Conservation (phyloP, 2,797 vertebrate genomes). For the Hydrocynus forskahlii region DNA sequence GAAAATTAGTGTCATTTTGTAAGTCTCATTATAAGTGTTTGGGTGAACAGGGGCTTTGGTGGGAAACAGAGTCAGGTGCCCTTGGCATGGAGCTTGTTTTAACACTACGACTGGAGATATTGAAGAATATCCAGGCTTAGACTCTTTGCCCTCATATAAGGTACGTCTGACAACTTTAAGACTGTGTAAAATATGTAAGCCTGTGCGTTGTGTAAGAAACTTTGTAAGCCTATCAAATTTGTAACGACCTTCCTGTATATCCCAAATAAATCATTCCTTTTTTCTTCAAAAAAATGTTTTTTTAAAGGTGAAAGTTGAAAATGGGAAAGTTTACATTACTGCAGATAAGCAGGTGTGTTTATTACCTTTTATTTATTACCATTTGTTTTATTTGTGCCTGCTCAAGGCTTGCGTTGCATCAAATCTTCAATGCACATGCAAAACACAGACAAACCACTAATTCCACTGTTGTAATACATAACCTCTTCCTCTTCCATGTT, state of each 20-base stretch:
- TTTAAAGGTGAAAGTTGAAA: slow-evolving; percentile 81
- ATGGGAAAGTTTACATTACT: slow-evolving; percentile 81
- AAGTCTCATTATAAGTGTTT: neutral
- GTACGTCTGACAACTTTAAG: slow-evolving; percentile 63
- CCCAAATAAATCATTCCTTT: neutral
- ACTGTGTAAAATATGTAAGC: neutral
- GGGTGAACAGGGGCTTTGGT: slow-evolving; percentile 76
- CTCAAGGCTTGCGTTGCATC: neutral
- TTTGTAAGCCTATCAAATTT: neutral
- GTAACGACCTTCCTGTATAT: neutral
- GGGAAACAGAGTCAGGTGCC: slow-evolving; percentile 83
- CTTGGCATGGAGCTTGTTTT: slow-evolving; percentile 89
- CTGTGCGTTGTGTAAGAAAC: neutral
- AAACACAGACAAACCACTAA: neutral
- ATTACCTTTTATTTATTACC: neutral
- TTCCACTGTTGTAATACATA: neutral
- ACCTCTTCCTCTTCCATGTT: slow-evolving; percentile 45
- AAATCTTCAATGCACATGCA: neutral
- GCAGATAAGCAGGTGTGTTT: slow-evolving; percentile 78
- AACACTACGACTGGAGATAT: slow-evolving; percentile 87
- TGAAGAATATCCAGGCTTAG: slow-evolving; percentile 88
- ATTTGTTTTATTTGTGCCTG: neutral
- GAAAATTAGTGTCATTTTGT: too few species aligned
- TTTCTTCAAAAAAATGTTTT: neutral
- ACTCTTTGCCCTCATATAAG: slow-evolving; percentile 81